Base-by-base conservation (phyloP, 2,113 vertebrate species). In the Cromileptes altivelis region DNA sequence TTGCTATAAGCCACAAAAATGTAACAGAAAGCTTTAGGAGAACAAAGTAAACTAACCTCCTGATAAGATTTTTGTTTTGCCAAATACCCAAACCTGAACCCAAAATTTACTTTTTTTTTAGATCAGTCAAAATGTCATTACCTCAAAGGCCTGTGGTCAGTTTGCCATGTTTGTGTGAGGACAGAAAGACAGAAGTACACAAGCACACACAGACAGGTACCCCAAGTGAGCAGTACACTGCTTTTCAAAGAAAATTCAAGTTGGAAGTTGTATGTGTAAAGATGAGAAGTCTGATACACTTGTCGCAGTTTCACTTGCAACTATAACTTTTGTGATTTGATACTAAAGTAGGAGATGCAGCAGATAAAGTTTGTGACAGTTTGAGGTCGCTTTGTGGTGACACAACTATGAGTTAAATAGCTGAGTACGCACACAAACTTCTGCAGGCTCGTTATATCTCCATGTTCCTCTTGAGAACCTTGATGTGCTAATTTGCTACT, bases 281-380 rank as follows among this genome's bases (percentile, higher is more conserved):
- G 55, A 77, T 40, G 53, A 63, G 23, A 52, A 10, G 52, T 30
- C 50, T 70, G 18, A 18, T 37, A 18, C 11, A 19, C 15, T 74
- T 76, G 6, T 56, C 27, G 25, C 68, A 71, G 58, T 45, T 80
- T 81, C 27, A 23, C 60, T 67, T 42, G 33, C 47, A 55, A 40
- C 37, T 77, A 6, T 61, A 84, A 84, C 53, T 74, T 78, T 23
- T 18, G 33, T 69, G 63, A 72, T 81, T 85, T 78, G 53, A 61
- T 23, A 23, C 70, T 49, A 62, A 74, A 84, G 63, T 53, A 56
- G 50, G 53, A 78, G 74, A 63, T 9, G 13, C 67, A 45, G 80
- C 50, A 68, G 78, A 25, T 72, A 58, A 73, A 49, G 67, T 55
- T 56, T 40, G 25, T 90, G 92, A 92, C 92, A 92, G 87, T 91